Evolutionary conservation across 2,113 vertebrate genomes (phyloP), one percentile per base, ranked within the genome.

Genomic region (Paramormyrops kingsleyae): DNA sequence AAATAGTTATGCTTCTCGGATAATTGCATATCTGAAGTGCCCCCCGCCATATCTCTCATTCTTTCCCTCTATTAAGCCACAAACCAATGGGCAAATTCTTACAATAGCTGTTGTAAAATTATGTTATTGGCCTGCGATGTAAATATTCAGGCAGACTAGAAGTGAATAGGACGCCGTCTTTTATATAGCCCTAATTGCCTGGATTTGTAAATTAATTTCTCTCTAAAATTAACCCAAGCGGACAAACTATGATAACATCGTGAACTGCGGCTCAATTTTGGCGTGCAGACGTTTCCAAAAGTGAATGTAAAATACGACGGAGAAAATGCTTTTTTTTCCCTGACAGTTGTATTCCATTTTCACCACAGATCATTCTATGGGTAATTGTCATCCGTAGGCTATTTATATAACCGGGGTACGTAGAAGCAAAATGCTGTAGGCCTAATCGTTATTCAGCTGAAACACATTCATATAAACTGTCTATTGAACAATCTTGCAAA

Each of bases 111-210:
- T 53, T 70, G n/a, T 59, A 90, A 31, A 91, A 88, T 91, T 52
- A 92, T 90, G 91, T 91, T 91, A 89, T 88, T 27, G 90, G 90
- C 88, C 74, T 93, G 92, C 91, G 93, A 93, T 91, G 83, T 27
- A 89, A 89, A 89, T 85, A 21, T 62, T 42, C 35, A 24, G 35
- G 47, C 47, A 12, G 74, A 83, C 47, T 83, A 80, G 42, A 9
- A 44, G 35, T 85, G 77, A 84, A 89, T 27, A 84, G 39, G 42
- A 53, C 50, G 44, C 53, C 21, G 35, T 80, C 74, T 83, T 44
- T 56, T 74, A 39, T 59, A 56, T 59, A 17, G 24, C 24, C 19
- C 35, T 39, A 84, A 89, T 89, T 83, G 77, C 24, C 52, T 89
- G 49, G 35, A n/a, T 83, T 62, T 84, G 39, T 47, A 89, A 85